phyloP scores from a whole-genome alignment of 2,888 invertebrate species.

The Habroteleia sp. region DNA sequence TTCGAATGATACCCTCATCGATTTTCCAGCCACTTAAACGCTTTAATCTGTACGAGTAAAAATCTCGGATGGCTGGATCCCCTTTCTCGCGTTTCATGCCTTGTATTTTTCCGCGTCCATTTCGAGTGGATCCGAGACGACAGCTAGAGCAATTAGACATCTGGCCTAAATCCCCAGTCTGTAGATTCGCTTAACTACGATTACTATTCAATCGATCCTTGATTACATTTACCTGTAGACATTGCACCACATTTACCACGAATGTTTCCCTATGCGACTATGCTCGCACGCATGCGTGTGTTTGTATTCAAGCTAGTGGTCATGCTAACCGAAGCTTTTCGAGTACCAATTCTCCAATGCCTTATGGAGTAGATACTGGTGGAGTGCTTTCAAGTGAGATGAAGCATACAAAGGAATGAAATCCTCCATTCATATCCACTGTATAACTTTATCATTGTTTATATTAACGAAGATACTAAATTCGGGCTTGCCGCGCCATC shows the following conservation, averaged over 20 bases:
- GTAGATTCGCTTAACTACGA: conserved; percentile 50
- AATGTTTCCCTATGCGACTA: conserved; percentile 63
- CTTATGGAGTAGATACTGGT: conserved; percentile 60
- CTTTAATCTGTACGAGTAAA: conserved; percentile 5
- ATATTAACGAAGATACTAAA: conserved; percentile 7
- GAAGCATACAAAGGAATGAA: conserved; percentile 56
- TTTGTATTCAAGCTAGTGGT: conserved; percentile 63
- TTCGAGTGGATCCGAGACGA: conserved; percentile 3
- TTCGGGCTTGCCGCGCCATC: conserved; percentile 9
- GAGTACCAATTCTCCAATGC: conserved; percentile 69
- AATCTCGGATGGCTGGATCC: conserved; percentile 2
- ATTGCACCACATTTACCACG: conserved; percentile 62
- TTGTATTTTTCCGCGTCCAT: conserved; percentile 6
- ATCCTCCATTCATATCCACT: conserved; percentile 32
- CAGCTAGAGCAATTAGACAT: conserved; percentile 43
- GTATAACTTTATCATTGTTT: conserved; percentile 29
- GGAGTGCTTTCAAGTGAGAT: conserved; percentile 54
- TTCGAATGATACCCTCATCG: conserved; percentile 2
- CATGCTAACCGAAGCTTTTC: conserved; percentile 68
- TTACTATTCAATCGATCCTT: conserved; percentile 74
- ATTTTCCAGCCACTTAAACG: conserved; percentile 26
- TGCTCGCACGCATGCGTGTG: conserved; percentile 32
- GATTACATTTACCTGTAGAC: conserved; percentile 76
- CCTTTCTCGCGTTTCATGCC: background rate
- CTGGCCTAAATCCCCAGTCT: conserved; percentile 37